Percentiles rank a stretch among this genome's conserved stretches.
phyloP scores from a whole-genome alignment of 2,888 invertebrate species.

The Germaria angustata region DNA sequence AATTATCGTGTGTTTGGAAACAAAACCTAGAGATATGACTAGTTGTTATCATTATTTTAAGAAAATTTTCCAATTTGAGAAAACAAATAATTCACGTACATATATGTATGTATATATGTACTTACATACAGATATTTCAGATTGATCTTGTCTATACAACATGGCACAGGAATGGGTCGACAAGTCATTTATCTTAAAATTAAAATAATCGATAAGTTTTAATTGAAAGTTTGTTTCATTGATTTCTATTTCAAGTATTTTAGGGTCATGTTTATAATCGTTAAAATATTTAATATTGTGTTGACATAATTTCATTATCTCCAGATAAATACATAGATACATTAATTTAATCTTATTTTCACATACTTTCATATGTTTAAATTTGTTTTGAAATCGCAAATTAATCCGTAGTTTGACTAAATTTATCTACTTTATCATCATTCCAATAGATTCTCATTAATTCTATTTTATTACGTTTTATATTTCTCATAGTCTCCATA shows the following conservation, averaged over 20 bases:
- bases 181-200: not conserved
- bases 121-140: not conserved
- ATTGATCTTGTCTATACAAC: not conserved
- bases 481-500: too few relatives aligned
- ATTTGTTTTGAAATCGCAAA: too few relatives aligned
- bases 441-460: too few relatives aligned
- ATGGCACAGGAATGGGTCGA: not conserved
- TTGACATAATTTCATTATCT: not conserved
- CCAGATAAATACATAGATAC: not conserved
- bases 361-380: too few relatives aligned
- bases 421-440: too few relatives aligned
- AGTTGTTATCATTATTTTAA: constrained; percentile 36
- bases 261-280: too few relatives aligned
- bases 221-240: not conserved
- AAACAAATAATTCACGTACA: not conserved
- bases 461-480: too few relatives aligned
- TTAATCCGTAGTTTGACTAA: too few relatives aligned
- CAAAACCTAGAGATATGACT: constrained; percentile 26
- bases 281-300: too few relatives aligned
- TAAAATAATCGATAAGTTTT: not conserved
- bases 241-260: too few relatives aligned
- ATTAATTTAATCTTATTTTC: too few relatives aligned
- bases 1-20: constrained; percentile 37
- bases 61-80: constrained; percentile 24
- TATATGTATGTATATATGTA: too few relatives aligned